These are phyloP conservation scores for Sicus ferrugineus DNA, from an alignment of 2,888 invertebrate species.

Conservation along the genomic window DNA sequence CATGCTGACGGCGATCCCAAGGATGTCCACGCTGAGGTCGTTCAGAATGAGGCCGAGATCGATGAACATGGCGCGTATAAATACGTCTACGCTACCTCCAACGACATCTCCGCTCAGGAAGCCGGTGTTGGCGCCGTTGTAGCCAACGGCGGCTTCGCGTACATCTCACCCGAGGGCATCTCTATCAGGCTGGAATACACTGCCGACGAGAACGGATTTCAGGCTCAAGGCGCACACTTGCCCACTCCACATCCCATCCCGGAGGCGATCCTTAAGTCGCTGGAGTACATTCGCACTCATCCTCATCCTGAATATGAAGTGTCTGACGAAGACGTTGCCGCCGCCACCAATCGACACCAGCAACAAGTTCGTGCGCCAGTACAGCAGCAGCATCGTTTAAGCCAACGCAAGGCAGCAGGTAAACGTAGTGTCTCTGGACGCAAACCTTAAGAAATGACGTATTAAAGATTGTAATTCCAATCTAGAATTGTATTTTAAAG, in stretches of 20 bases:
- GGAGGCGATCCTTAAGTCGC: constrained; percentile 48
- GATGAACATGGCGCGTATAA: constrained; percentile 63
- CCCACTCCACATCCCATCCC: constrained; percentile 61
- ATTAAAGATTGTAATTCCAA: no score
- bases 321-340: neutral
- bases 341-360: neutral
- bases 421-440: no score
- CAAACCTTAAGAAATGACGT: no score
- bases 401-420: neutral
- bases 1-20: constrained; percentile 37
- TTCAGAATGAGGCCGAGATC: constrained; percentile 41
- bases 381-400: neutral
- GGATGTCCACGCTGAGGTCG: constrained; percentile 44
- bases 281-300: constrained; percentile 58
- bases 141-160: constrained; percentile 54
- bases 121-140: constrained; percentile 66
- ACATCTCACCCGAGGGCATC: constrained; percentile 56
- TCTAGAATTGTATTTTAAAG: no score
- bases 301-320: constrained; percentile 50
- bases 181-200: constrained; percentile 48
- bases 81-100: constrained; percentile 67
- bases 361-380: constrained; percentile 10
- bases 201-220: constrained; percentile 58
- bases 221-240: constrained; percentile 53
- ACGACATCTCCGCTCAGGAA: constrained; percentile 70